Percentiles rank a stretch among this genome's conserved stretches.
phyloP scores from a whole-genome alignment of 1,140 invertebrate genomes.

The Lithobius niger region DNA sequence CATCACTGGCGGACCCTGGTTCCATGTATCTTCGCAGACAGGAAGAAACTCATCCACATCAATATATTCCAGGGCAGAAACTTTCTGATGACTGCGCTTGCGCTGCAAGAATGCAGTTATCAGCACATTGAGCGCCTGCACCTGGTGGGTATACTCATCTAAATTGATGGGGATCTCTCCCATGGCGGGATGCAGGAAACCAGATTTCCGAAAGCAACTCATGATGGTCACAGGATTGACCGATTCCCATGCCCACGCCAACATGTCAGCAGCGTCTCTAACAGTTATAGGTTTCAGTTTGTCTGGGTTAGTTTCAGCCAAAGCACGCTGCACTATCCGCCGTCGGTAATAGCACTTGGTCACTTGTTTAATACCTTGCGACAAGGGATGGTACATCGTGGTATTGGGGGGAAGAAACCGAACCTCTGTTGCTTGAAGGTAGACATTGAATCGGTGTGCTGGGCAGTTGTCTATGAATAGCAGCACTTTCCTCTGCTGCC shows the following conservation, averaged over 20 bases:
- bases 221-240: not conserved
- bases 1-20: not conserved
- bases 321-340: slow-evolving; percentile 2
- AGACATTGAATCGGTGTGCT: slow-evolving; percentile 6
- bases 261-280: slow-evolving; percentile 1
- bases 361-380: slow-evolving; percentile 4
- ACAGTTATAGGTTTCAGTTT: slow-evolving; percentile 1
- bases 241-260: slow-evolving; percentile 3
- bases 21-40: slow-evolving; percentile 2
- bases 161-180: slow-evolving; percentile 2
- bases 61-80: slow-evolving; percentile 2
- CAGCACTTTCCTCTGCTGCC: slow-evolving; percentile 5
- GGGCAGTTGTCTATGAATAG: slow-evolving; percentile 8
- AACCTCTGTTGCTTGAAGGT: not conserved
- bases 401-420: slow-evolving; percentile 1
- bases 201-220: slow-evolving; percentile 1
- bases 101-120: not conserved
- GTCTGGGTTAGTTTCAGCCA: not conserved
- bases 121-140: slow-evolving; percentile 1
- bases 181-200: slow-evolving; percentile 1
- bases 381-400: slow-evolving; percentile 3
- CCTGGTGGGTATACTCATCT: slow-evolving; percentile 1
- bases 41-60: slow-evolving; percentile 4
- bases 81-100: not conserved
- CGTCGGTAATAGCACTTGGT: not conserved